phyloP scores from a whole-genome alignment of 1,140 invertebrate species.

The Parasteatoda tepidariorum region DNA sequence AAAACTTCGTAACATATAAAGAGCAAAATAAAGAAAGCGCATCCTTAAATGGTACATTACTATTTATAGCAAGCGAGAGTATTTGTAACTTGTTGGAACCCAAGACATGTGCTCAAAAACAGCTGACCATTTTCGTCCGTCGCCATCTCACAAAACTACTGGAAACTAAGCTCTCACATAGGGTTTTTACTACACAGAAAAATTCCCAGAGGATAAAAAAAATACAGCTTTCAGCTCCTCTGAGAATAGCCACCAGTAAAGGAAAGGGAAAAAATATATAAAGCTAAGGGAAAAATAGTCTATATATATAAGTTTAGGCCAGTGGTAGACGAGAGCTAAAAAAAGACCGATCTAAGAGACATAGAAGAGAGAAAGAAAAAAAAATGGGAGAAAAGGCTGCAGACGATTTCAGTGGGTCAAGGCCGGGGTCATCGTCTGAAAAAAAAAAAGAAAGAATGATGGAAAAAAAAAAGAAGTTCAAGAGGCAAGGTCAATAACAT shows the following conservation, averaged over 20 bases:
- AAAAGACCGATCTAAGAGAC: constrained; percentile 1
- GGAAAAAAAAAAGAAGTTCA: constrained; percentile 44
- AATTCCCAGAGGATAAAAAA: constrained; percentile 46
- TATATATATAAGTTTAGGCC: constrained; percentile 58
- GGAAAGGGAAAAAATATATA: constrained; percentile 13
- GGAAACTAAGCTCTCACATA: constrained; percentile 21
- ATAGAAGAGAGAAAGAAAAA: not conserved
- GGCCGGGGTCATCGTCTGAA: constrained; percentile 19
- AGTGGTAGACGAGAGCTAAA: constrained; percentile 47
- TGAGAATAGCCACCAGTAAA: constrained; percentile 46
- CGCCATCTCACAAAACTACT: not conserved
- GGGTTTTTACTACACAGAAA: constrained; percentile 48
- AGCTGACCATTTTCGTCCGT: not conserved
- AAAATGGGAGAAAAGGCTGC: not conserved
- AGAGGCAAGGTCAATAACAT: constrained; percentile 55
- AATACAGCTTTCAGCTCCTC: constrained; percentile 35
- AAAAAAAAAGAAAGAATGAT: no score
- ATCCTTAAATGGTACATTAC: no score
- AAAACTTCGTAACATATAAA: no score
- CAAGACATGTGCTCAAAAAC: not conserved
- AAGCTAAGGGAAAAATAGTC: constrained; percentile 33
- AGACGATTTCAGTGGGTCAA: constrained; percentile 54
- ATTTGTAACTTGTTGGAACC: not conserved
- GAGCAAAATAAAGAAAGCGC: no score
- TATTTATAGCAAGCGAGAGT: not conserved